Percentiles rank a stretch among this genome's conserved stretches.
Conservation (phyloP, 2,797 vertebrate genomes). For the Amphiprion clarkii region DNA sequence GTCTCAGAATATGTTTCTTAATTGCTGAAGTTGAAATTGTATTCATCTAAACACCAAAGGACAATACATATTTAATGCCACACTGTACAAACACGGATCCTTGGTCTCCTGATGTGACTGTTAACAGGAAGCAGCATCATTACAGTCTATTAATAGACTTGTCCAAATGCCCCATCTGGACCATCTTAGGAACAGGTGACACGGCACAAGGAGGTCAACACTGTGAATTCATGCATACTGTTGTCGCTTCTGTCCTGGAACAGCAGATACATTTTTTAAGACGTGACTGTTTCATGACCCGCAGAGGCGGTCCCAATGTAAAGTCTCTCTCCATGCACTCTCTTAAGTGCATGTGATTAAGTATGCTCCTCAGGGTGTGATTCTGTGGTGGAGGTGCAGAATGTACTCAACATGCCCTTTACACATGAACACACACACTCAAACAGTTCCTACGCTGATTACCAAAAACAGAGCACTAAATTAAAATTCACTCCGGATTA, state of each 20-base stretch:
- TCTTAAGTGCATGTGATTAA: conserved; percentile 29
- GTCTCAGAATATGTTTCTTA: too few species aligned
- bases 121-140: conserved; percentile 13
- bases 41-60: too few species aligned
- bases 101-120: neutral
- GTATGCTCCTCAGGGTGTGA: conserved; percentile 33
- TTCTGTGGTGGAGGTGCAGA: conserved; percentile 26
- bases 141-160: conserved; percentile 6
- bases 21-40: neutral
- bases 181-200: conserved; percentile 28
- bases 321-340: conserved; percentile 9
- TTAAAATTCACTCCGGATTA: neutral
- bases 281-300: conserved; percentile 15
- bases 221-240: conserved; percentile 38
- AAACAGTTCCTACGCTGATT: conserved; percentile 23
- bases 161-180: conserved; percentile 39
- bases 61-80: neutral
- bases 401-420: conserved; percentile 35
- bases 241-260: conserved; percentile 24
- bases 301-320: conserved; percentile 16
- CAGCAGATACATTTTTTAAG: conserved; percentile 3
- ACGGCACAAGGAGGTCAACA: conserved; percentile 27
- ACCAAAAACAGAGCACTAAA: conserved; percentile 15
- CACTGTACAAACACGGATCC: neutral
- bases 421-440: conserved; percentile 34